Base-by-base conservation (phyloP, 92 coral and sea anemone genomes). In the Desmophyllum pertusum region DNA sequence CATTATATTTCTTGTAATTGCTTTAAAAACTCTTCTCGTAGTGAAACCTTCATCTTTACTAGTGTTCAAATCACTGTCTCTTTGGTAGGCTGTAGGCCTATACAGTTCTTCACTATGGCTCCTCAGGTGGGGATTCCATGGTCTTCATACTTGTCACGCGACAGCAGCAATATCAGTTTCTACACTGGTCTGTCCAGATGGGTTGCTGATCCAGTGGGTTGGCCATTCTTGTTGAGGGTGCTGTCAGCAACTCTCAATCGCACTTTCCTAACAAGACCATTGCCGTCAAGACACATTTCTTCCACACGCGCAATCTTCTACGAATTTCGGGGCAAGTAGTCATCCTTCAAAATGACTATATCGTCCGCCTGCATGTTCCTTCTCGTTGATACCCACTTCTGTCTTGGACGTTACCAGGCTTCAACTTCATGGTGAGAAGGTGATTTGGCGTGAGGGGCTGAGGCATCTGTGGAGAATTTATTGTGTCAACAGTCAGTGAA, bases 261-360 rank as follows among this genome's bases (percentile, higher is more conserved):
- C 7, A 84, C 88, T 8, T 73, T 84, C 27, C 88, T 72, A 6
- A 84, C 82, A 61, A 84, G 66, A 31, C 66, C 83, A 51, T 84
- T 38, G 4, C 25, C 69, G 29, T 66, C 83, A 10, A 67, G 81
- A 27, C 29, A 31, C 1, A 70, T 42, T 57, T 40, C 73, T 10
- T 73, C 45, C 27, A 83, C 70, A 43, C 74, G 50, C 2, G 62
- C 75, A 8, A 83, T 57, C 37, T 41, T 62, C 88, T 83, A 84
- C 30, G 51, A 63, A 31, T 84, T 75, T 84, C 88, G 76, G 6
- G 66, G 55, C 19, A n/a, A 21, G 38, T 64, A 45, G 15, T 84
- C 88, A 19, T 84, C 88, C 39, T 14, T 75, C 10, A 84, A 5
- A 15, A 84, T 53, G 46, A 84, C 87, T 9, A 84, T 29, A 48